These are phyloP conservation scores for Polietes domitor DNA, from an alignment of 2,888 invertebrate species.

Conservation along the genomic window DNA sequence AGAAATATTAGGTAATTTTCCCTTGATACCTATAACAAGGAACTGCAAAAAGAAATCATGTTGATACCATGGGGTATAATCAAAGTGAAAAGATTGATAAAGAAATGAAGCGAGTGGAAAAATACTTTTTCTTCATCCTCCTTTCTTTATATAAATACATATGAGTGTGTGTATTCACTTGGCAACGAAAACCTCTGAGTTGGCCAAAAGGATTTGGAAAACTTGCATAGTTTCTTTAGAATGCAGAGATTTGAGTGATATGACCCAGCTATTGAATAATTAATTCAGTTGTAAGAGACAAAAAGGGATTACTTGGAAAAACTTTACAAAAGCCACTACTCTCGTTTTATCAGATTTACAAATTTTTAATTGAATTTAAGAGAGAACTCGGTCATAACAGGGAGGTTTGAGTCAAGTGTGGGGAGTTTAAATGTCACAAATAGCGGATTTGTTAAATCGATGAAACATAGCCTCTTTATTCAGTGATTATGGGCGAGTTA, in stretches of 20 bases:
- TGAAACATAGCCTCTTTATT: too few species aligned
- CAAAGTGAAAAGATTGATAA: slow-evolving; percentile 46
- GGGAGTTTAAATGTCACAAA: too few species aligned
- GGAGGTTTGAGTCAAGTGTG: too few species aligned
- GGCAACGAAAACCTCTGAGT: neutral
- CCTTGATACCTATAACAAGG: slow-evolving; percentile 2
- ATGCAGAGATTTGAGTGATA: neutral
- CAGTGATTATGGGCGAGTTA: too few species aligned
- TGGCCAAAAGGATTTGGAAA: neutral
- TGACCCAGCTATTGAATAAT: neutral
- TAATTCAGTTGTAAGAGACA: neutral
- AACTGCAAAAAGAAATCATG: slow-evolving; percentile 19
- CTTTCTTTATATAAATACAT: neutral
- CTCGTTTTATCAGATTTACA: too few species aligned
- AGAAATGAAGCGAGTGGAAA: slow-evolving; percentile 28
- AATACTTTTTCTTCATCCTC: neutral
- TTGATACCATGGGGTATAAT: slow-evolving; percentile 55
- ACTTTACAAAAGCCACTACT: too few species aligned
- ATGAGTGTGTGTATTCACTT: too few species aligned
- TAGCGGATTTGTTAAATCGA: too few species aligned
- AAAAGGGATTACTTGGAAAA: too few species aligned
- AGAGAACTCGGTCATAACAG: too few species aligned
- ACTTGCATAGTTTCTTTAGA: neutral
- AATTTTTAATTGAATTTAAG: too few species aligned
- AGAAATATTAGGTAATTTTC: slow-evolving; percentile 58